phyloP scores from a whole-genome alignment of 1,140 invertebrate genomes.

The Cydia fagiglandana region DNA sequence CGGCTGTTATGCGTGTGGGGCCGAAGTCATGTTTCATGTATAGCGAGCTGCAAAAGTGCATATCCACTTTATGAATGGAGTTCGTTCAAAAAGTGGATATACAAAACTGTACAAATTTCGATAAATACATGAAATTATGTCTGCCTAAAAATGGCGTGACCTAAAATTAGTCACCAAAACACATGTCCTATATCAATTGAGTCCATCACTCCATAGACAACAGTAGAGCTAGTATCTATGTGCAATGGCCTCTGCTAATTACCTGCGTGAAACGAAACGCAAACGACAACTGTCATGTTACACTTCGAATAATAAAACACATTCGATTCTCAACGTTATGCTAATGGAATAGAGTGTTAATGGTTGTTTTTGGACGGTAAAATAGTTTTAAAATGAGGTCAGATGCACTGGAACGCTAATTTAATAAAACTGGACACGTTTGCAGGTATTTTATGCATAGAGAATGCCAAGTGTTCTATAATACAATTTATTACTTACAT shows the following conservation, averaged over 20 bases:
- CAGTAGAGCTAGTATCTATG: background rate
- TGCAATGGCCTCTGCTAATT: constrained; percentile 9
- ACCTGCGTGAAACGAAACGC: constrained; percentile 12
- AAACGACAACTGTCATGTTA: background rate
- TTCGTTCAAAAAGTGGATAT: too few relatives aligned
- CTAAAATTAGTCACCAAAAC: constrained; percentile 2
- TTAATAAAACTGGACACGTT: constrained; percentile 28
- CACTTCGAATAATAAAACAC: background rate
- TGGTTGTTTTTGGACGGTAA: background rate
- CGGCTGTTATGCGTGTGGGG: too few relatives aligned
- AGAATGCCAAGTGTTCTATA: constrained; percentile 14
- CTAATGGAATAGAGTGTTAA: background rate
- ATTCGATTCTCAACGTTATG: background rate
- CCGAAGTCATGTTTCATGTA: too few relatives aligned
- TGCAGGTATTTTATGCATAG: constrained; percentile 24
- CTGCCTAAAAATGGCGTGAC: background rate
- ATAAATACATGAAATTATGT: too few relatives aligned
- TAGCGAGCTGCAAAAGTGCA: too few relatives aligned
- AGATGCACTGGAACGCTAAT: constrained; percentile 26
- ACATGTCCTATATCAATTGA: constrained; percentile 12
- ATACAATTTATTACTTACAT: background rate
- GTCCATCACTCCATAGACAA: background rate
- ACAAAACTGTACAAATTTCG: too few relatives aligned
- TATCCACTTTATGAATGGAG: too few relatives aligned
- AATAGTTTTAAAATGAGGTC: constrained; percentile 14